Evolutionary conservation across 2,113 vertebrate genomes (phyloP).

Genomic region (Nipponia nippon): DNA sequence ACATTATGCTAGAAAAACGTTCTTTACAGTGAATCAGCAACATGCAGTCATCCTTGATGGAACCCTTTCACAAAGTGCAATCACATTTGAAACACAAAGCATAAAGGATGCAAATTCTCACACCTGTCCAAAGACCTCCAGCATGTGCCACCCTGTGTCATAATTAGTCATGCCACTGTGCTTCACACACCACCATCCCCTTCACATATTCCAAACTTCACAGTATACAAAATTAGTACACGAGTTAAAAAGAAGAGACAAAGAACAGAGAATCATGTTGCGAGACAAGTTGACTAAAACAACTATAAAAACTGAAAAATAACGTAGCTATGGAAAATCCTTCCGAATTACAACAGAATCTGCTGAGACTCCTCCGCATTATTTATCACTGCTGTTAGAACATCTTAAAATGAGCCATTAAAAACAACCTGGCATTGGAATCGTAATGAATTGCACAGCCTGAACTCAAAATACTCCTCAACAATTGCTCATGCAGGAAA

Average conservation of each 20-base stretch:
- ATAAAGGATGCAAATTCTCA: background rate
- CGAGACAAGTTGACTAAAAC: background rate
- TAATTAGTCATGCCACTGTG: background rate
- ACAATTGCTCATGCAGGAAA: background rate
- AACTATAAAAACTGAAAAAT: background rate
- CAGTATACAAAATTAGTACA: rapidly evolving
- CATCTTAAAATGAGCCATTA: background rate
- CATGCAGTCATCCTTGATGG: background rate
- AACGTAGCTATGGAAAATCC: background rate
- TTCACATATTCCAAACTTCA: background rate
- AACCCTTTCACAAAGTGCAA: background rate
- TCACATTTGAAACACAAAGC: background rate
- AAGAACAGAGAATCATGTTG: background rate
- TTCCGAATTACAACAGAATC: background rate
- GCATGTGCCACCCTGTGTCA: background rate
- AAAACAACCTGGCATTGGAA: background rate
- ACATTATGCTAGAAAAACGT: background rate
- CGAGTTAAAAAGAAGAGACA: background rate
- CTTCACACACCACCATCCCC: background rate
- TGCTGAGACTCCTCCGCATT: background rate
- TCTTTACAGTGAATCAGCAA: background rate
- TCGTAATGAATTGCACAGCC: background rate
- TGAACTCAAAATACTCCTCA: background rate
- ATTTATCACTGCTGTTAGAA: background rate
- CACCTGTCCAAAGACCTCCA: background rate